phyloP scores from a whole-genome alignment of 2,888 invertebrate species.

The Pterobdella sp. region DNA sequence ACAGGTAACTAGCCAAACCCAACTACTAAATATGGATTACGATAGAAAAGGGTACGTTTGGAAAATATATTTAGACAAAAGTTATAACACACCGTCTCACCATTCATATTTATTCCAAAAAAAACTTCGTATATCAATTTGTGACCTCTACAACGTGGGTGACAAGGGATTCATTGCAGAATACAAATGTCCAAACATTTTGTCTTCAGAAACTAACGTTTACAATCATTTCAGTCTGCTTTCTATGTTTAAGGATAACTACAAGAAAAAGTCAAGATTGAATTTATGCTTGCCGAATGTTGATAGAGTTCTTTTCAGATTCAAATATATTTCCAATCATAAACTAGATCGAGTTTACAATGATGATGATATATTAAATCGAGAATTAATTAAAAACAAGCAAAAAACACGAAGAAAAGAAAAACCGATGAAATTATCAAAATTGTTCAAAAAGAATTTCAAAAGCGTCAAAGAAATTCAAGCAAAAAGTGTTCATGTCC shows the following conservation, averaged over 20 bases:
- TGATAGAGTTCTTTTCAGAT: too few relatives aligned
- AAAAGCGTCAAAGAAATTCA: background rate
- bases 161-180: background rate
- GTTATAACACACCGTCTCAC: too few relatives aligned
- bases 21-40: background rate
- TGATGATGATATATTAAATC: too few relatives aligned
- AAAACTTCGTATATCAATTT: background rate
- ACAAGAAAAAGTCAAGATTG: too few relatives aligned
- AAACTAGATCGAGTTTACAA: too few relatives aligned
- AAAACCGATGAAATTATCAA: background rate
- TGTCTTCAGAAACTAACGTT: background rate
- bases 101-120: slow-evolving; percentile 8
- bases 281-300: too few relatives aligned
- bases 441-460: background rate
- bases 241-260: too few relatives aligned
- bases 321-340: too few relatives aligned
- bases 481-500: background rate
- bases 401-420: too few relatives aligned
- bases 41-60: background rate
- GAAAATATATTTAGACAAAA: slow-evolving; percentile 9
- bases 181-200: background rate
- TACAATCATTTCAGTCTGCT: too few relatives aligned
- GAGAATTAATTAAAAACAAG: too few relatives aligned
- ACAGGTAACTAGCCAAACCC: background rate
- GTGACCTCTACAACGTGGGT: background rate